phyloP scores from a whole-genome alignment of 2,113 vertebrate species.

The Buteo buteo region DNA sequence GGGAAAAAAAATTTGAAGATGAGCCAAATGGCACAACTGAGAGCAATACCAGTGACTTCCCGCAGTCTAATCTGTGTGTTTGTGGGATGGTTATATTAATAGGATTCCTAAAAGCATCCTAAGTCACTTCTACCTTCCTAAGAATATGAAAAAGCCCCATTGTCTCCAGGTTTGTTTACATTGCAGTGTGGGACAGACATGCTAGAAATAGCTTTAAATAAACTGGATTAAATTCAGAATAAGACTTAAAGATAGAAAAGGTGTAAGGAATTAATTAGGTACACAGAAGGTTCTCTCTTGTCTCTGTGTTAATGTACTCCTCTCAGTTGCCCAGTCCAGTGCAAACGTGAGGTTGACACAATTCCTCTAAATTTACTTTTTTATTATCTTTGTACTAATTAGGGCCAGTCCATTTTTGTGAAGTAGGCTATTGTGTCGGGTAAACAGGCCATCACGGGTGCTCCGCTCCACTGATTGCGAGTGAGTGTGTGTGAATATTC shows the following conservation, averaged over 20 bases:
- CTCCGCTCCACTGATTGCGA: neutral
- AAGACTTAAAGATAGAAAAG: neutral
- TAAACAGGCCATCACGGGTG: neutral
- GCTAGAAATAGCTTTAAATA: neutral
- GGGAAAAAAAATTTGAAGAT: neutral
- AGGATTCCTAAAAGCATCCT: neutral
- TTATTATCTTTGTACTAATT: neutral
- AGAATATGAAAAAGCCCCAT: neutral
- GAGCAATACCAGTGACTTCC: neutral
- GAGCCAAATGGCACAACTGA: neutral
- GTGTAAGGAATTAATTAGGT: neutral
- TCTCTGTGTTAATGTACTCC: neutral
- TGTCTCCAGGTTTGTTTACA: neutral
- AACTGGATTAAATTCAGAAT: neutral
- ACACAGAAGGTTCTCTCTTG: neutral
- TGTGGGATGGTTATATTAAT: neutral
- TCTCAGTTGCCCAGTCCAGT: neutral
- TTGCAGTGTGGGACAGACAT: neutral
- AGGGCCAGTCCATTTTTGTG: neutral
- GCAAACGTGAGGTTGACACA: neutral
- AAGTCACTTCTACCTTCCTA: neutral
- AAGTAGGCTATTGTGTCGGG: neutral
- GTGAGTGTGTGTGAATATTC: neutral
- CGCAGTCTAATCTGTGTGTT: neutral
- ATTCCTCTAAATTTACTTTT: neutral